phyloP scores from a whole-genome alignment of 2,113 vertebrate genomes.

The Pseudolaguvia tuberculata region DNA sequence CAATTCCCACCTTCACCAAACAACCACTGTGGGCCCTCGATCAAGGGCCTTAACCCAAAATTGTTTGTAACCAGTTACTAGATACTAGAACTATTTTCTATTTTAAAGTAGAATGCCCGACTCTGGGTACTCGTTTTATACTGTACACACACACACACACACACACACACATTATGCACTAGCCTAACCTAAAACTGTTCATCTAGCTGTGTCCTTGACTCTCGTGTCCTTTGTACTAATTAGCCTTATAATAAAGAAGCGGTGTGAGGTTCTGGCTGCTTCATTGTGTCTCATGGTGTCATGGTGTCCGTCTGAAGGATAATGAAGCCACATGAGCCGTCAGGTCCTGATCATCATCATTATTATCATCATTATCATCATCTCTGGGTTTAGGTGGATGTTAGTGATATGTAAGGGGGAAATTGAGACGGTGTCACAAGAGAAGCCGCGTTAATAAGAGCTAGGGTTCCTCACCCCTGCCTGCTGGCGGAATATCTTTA shows the following conservation, averaged over 20 bases:
- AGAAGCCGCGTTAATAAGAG: neutral
- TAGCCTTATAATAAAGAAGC: neutral
- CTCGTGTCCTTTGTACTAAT: neutral
- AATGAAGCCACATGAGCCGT: constrained; percentile 14
- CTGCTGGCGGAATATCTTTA: constrained; percentile 10
- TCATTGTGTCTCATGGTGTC: constrained; percentile 10
- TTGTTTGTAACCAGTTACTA: no score
- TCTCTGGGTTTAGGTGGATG: neutral
- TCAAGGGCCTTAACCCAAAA: no score
- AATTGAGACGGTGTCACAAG: neutral
- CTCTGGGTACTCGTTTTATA: no score
- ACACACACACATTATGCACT: no score
- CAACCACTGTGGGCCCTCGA: no score
- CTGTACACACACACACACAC: no score
- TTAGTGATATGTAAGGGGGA: neutral
- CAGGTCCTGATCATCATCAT: constrained; percentile 19
- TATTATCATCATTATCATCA: no score
- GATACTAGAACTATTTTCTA: no score
- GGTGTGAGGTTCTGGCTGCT: neutral
- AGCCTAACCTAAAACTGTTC: neutral
- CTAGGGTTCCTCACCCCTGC: constrained; percentile 8
- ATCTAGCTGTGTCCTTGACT: neutral
- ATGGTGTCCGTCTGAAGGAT: constrained; percentile 23
- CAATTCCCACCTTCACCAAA: no score
- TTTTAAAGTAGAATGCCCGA: no score